phyloP scores from a whole-genome alignment of 2,888 invertebrate genomes.

The Sarcophaga rosellei region DNA sequence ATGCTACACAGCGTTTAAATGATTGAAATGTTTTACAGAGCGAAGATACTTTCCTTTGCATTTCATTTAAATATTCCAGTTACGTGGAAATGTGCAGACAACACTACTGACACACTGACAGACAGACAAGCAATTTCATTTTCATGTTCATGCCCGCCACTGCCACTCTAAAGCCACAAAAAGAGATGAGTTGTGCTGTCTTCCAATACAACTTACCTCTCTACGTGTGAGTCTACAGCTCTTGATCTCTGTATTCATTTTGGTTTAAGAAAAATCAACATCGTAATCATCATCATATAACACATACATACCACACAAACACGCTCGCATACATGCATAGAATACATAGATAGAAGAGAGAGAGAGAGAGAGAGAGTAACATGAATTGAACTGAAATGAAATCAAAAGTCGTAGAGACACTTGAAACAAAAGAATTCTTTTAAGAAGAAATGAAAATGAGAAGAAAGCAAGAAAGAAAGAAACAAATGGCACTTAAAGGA shows the following conservation, averaged over 20 bases:
- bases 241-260: slow-evolving; percentile 25
- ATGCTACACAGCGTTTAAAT: slow-evolving; percentile 9
- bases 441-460: not conserved
- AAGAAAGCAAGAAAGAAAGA: not conserved
- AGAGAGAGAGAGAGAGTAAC: not conserved
- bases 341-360: too few relatives aligned
- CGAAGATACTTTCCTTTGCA: not conserved
- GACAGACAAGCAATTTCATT: not conserved
- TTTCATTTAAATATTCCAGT: not conserved
- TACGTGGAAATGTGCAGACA: not conserved
- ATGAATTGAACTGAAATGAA: not conserved
- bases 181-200: not conserved
- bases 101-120: not conserved
- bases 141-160: not conserved
- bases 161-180: too few relatives aligned
- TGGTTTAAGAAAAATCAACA: not conserved
- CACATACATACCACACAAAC: not conserved
- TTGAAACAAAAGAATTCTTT: slow-evolving; percentile 29
- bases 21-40: slow-evolving; percentile 25
- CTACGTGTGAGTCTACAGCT: not conserved
- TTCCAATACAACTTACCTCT: not conserved
- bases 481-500: not conserved
- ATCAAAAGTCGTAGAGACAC: slow-evolving; percentile 8
- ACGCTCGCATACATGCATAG: too few relatives aligned
- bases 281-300: slow-evolving; percentile 12